phyloP scores from a whole-genome alignment of 2,113 vertebrate genomes.

The Hemiscyllium ocellatum region DNA sequence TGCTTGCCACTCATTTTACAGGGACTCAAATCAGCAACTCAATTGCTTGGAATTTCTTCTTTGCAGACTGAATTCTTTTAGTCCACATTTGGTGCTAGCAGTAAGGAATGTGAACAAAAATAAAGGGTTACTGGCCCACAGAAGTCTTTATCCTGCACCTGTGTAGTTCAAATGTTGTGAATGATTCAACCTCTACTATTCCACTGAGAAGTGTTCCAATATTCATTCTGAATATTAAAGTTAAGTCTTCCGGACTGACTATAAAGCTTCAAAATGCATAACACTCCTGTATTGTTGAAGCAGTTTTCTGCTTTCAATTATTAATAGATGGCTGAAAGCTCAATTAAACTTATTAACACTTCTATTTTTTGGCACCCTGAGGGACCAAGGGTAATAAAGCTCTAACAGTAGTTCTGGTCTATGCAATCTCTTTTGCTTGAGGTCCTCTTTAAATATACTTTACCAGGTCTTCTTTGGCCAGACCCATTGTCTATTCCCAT shows the following conservation, averaged over 20 bases:
- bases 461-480: too few species aligned
- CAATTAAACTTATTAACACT: background rate
- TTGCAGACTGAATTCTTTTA: background rate
- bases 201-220: background rate
- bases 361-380: too few species aligned
- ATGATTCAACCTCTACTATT: background rate
- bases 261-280: background rate
- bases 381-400: too few species aligned
- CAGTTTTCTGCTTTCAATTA: too few species aligned
- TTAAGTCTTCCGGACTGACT: background rate
- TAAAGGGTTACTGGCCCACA: background rate
- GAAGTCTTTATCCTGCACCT: background rate
- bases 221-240: background rate
- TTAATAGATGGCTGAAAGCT: background rate
- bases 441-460: too few species aligned
- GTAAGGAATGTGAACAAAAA: background rate
- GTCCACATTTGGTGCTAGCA: background rate
- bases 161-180: background rate
- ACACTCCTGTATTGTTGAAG: background rate
- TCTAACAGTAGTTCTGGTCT: too few species aligned
- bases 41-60: background rate
- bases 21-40: background rate
- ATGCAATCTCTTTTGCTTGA: too few species aligned
- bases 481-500: too few species aligned
- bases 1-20: background rate